Base-by-base conservation (phyloP, 2,797 vertebrate genomes). In the Eidolon dupreanum region DNA sequence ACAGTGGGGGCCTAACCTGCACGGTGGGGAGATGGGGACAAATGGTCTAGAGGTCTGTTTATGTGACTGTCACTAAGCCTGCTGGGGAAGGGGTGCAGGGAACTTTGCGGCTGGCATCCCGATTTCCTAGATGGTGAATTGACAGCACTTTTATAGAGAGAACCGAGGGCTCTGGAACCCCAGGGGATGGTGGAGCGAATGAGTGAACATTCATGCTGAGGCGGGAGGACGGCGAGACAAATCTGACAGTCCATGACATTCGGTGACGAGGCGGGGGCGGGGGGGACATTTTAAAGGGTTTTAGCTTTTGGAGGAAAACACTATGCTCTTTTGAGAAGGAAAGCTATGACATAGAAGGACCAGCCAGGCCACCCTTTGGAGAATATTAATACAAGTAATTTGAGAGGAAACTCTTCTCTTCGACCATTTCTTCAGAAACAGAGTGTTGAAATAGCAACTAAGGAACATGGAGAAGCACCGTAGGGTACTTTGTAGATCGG, bases 121-220 rank as follows among this genome's bases (percentile, higher is more conserved):
- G 31, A 41, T 61, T 81, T 79, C 74, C 59, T 59, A 77, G 38
- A 65, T 11, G 57, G 43, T 26, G 55, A 68, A 84, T 46, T 31
- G 66, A 46, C 4, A 46, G 4, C 10, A 12, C 3, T 78, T 1
- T 22, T 51, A 46, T 10, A 65, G 71, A 70, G 68, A 41, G 24
- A 53, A 66, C 3, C 6, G 11, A 63, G 41, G 13, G n/a, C 10
- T 31, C 70, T 20, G 0, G 0, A 4, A 16, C 10, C 79, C 24
- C n/a, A n/a, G 15, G 75, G 31, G 15, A 3, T 22, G 33, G 22
- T 26, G 36, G 38, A 41, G 49, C 1, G 31, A 68, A 55, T 1
- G 65, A 38, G 17, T 1, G 43, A 11, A 5, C 2, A 5, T 19
- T 17, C 8, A 0, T 1, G 2, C 0, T 6, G 36, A 55, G 9